Base-by-base conservation (phyloP, 1,140 invertebrate genomes). In the Drosophila mojavensis region DNA sequence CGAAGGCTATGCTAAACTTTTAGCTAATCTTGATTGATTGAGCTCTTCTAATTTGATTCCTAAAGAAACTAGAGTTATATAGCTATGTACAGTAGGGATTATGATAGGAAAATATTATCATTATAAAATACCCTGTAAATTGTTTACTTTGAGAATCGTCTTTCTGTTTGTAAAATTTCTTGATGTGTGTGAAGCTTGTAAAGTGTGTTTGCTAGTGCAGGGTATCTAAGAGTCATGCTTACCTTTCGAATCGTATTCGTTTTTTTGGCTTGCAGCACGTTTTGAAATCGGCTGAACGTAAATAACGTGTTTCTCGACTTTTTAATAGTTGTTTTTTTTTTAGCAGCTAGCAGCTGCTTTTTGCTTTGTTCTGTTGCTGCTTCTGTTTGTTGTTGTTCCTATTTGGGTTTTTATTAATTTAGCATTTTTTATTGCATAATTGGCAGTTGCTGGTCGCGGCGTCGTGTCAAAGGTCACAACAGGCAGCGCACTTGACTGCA, bases 401-500 rank as follows among this genome's bases (percentile, higher is more conserved):
- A 45, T 62, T 67, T 67, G 15, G 54, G 33, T 24, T 64, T 75
- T 83, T 84, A 84, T 83, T 83, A 82, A 82, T 82, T 82, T 76
- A 60, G 75, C 33, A 64, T 76, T 79, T 77, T 83, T 79, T 83
- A 84, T 83, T 84, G 73, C 81, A 83, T 83, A 83, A 83, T 83
- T 83, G 81, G 62, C 81, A 83, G 81, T 84, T 83, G 73, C 83
- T 78, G 55, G 66, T 63, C 66, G 30, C 36, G 30, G 33, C 39
- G 66, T 51, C 67, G 59, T 78, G 79, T 68, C 75, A 78, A 82
- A 82, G 75, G 74, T 81, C 70, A 78, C 17, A 74, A 58, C 26
- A 58, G 30, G 26, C 64, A 55, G 33, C 30, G 39, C 54, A 75
- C 72, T 75, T 75, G 45, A 75, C 53, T 74, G 53, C 33, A 58